phyloP scores from a whole-genome alignment of 2,797 vertebrate species.

The Hoplostethus atlanticus region DNA sequence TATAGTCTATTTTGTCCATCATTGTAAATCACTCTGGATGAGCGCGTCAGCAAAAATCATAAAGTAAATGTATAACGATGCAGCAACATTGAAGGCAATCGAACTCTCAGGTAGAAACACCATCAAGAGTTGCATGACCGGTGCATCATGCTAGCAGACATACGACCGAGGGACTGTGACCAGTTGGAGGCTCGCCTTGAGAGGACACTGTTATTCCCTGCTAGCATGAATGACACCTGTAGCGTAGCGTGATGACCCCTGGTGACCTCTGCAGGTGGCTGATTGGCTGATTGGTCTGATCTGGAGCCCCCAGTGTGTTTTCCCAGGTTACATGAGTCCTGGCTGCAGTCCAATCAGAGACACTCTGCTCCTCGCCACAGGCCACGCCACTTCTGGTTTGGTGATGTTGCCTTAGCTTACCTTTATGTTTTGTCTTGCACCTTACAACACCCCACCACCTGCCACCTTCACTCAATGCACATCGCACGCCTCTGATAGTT shows the following conservation, averaged over 20 bases:
- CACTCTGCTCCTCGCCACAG: too few relatives aligned
- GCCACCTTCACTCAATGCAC: too few relatives aligned
- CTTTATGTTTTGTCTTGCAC: too few relatives aligned
- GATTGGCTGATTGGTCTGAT: too few relatives aligned
- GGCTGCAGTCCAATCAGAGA: too few relatives aligned
- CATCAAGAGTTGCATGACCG: not conserved
- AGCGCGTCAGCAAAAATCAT: not conserved
- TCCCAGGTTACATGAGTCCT: too few relatives aligned
- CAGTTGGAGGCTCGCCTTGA: constrained; percentile 46
- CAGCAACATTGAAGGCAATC: not conserved
- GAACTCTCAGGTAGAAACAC: constrained; percentile 35
- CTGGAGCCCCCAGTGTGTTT: too few relatives aligned
- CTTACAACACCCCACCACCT: too few relatives aligned
- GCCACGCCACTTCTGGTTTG: too few relatives aligned
- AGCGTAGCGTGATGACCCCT: constrained; percentile 15
- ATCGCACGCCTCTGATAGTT: too few relatives aligned
- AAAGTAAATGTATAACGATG: not conserved
- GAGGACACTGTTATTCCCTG: constrained; percentile 34
- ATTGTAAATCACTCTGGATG: not conserved
- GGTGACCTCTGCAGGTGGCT: too few relatives aligned
- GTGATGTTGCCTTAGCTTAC: too few relatives aligned
- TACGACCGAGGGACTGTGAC: constrained; percentile 25
- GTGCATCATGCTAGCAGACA: constrained; percentile 42
- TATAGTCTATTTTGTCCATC: not conserved
- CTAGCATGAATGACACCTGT: constrained; percentile 58